Base-by-base conservation (phyloP, 2,113 vertebrate species). In the Chaetops frenatus region DNA sequence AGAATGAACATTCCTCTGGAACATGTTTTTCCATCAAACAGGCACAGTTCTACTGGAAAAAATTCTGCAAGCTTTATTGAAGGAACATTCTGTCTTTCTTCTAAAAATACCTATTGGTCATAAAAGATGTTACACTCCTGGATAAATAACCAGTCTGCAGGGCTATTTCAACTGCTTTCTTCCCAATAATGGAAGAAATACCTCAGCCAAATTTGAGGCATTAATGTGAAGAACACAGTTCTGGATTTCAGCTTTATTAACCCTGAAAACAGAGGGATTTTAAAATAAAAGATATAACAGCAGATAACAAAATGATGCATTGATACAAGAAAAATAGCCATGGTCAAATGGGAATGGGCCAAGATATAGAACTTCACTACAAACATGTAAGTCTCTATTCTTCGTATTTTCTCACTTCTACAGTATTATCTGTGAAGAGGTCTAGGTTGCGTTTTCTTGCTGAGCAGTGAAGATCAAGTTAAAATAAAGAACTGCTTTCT, bases 61-160 rank as follows among this genome's bases (percentile, higher is more conserved):
- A 94, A 56, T 10, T 77, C 60, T 92, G 51, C 76, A 86, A 80
- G 38, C 44, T 86, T 66, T 90, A 60, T 12, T 88, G 71, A 93
- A 94, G 76, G 92, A 96, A 94, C 94, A 94, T 88, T 94, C 82
- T 92, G 93, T 92, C 81, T 95, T 82, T 90, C 78, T 82, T 94
- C 94, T 96, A 96, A 96, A 96, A 95, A 95, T 93, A 94, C 56
- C 44, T 81, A 20, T 36, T 92, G 71, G 67, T 86, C 74, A 48
- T 86, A 86, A 77, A 91, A 90, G 87, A 88, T 50, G 51, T 88
- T 76, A 82, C 48, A 45, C 48, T 94, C 40, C 90, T 81, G 85
- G 48, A 83, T 77, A 90, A 58, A 35, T 35, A 91, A 51, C 45
- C 31, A 77, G 67, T 81, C 56, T 88, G 66, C 45, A 81, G 65